phyloP scores from a whole-genome alignment of 1,140 invertebrate genomes.

The Drosophila elegans region DNA sequence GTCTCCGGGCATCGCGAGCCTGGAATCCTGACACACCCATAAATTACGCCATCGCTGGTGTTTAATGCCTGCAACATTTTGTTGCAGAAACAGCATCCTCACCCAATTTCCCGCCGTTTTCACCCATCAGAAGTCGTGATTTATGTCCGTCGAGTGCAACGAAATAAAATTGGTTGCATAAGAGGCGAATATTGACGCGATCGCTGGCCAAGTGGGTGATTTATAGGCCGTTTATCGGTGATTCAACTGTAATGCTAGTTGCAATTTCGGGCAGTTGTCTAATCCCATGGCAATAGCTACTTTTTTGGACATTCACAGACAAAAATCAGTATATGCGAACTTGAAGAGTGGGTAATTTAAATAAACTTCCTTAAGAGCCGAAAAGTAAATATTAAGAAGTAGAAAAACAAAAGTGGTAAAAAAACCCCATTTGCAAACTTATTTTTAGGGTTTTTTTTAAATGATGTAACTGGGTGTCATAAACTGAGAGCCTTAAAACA shows the following conservation, averaged over 20 bases:
- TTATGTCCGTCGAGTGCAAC: conserved; percentile 65
- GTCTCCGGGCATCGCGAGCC: conserved; percentile 56
- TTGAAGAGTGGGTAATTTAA: too few relatives aligned
- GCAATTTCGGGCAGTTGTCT: conserved; percentile 48
- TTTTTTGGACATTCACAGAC: background rate
- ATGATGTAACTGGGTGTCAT: conserved; percentile 36
- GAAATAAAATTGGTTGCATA: conserved; percentile 69
- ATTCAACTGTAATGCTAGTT: conserved; percentile 31
- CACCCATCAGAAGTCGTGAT: conserved; percentile 54
- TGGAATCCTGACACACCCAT: conserved; percentile 51
- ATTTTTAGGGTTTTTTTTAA: conserved; percentile 13
- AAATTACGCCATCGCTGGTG: conserved; percentile 67
- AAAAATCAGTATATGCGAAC: too few relatives aligned
- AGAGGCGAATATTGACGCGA: conserved; percentile 73
- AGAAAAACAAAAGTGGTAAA: background rate
- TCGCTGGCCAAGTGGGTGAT: conserved; percentile 65
- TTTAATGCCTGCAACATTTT: conserved; percentile 63
- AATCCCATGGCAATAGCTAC: background rate
- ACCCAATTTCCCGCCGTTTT: conserved; percentile 7
- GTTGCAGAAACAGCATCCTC: conserved; percentile 42
- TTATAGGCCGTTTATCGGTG: conserved; percentile 71
- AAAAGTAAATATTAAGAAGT: background rate
- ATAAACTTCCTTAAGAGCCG: too few relatives aligned
- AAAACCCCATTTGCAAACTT: background rate
- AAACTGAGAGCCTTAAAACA: conserved; percentile 45